phyloP scores from a whole-genome alignment of 2,113 vertebrate genomes.

The Microcebus lehilahytsara region DNA sequence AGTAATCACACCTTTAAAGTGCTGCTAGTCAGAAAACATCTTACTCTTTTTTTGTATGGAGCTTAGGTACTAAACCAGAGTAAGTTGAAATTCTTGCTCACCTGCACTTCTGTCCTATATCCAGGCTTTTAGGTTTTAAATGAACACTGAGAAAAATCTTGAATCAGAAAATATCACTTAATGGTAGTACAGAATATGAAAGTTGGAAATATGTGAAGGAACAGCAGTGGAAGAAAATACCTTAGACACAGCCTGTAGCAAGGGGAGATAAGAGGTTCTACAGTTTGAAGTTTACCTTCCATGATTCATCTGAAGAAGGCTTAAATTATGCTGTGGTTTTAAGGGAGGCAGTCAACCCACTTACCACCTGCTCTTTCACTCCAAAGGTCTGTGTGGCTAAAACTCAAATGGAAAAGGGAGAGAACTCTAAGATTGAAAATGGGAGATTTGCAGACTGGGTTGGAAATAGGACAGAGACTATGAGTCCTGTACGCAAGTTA shows the following conservation, averaged over 20 bases:
- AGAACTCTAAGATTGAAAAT: constrained; percentile 28
- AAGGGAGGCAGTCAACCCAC: background rate
- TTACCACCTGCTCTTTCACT: background rate
- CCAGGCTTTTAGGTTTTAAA: constrained; percentile 7
- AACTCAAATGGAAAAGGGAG: background rate
- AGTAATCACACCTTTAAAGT: background rate
- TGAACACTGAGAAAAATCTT: background rate
- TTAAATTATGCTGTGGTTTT: background rate
- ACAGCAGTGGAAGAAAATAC: background rate
- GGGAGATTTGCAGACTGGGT: background rate
- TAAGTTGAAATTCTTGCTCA: constrained; percentile 18
- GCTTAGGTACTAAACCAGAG: background rate
- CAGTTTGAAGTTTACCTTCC: constrained; percentile 5
- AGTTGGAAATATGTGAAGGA: background rate
- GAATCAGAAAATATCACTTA: background rate
- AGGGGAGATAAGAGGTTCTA: background rate
- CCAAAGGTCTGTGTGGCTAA: background rate
- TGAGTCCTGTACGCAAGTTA: background rate
- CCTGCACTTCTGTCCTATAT: background rate
- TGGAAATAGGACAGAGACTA: background rate
- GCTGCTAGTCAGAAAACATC: background rate
- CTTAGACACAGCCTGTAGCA: background rate
- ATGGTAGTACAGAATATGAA: background rate
- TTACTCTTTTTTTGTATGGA: background rate
- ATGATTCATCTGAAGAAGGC: background rate